Evolutionary conservation across 2,888 invertebrate species (phyloP), one percentile per base, ranked within the genome.

Genomic region (Trachelus troglodyta): DNA sequence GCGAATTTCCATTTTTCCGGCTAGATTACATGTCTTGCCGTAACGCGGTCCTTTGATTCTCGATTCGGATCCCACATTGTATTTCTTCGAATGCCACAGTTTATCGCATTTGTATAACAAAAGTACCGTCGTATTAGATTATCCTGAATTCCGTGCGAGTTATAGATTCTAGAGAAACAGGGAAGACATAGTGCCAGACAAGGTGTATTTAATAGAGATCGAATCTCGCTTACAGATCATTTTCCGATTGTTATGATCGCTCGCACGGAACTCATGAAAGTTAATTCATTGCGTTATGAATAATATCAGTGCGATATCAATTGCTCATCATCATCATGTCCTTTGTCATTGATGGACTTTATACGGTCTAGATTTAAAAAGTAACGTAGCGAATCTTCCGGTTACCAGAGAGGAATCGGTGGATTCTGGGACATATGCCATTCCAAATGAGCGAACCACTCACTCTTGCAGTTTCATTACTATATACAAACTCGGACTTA

Each of bases 401-500:
- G 9, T 56, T 56, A 23, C 23, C 23, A 23, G 23, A 56, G 2
- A 56, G 56, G 23, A 56, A 56, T 56, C 9, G 23, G 56, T 56
- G 56, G 56, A 56, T 56, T 23, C 56, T 56, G 56, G 56, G 56
- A 23, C 56, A 56, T 23, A 23, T 9, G 23, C 2, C 9, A 9
- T 56, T 56, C 56, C 23, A 23, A 56, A 23, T 56, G 56, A 56
- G 23, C 56, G 23, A 23, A 9, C 81, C 85, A 85, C 80, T 82
- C 82, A 83, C 78, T 84, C 79, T 84, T 80, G 81, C 83, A 81
- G 82, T 78, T 79, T 80, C 80, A 79, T 80, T 81, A 81, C 86
- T 88, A 88, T 88, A 81, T 89, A 89, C 88, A 89, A 85, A 86
- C 81, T 80, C 85, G 81, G 77, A 83, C 81, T 83, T 81, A 82